A percentile compares a stretch with the other conserved stretches of the same genome.
Evolutionary conservation across 2,797 vertebrate species (phyloP).

Genomic region (Danio choprae): DNA sequence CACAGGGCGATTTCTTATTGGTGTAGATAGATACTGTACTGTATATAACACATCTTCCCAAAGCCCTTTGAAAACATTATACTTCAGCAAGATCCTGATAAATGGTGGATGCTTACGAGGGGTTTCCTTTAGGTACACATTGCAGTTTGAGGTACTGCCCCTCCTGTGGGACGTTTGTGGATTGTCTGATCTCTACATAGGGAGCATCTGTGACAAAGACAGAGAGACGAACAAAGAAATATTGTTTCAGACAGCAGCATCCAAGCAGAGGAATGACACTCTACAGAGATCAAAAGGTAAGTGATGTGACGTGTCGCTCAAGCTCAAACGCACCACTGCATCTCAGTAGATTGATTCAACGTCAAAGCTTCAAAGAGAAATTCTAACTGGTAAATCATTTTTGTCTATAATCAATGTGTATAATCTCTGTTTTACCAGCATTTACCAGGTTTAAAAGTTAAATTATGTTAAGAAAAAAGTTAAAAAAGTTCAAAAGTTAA

Average conservation of each 20-base stretch:
- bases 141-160: slow-evolving; percentile 95
- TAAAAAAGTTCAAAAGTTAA: too few species aligned
- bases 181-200: slow-evolving; percentile 90
- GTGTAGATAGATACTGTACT: background rate
- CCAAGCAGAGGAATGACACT: slow-evolving; percentile 1
- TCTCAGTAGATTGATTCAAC: slow-evolving; percentile 16
- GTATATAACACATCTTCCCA: background rate
- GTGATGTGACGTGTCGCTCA: slow-evolving; percentile 1
- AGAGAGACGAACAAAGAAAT: slow-evolving; percentile 29
- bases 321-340: slow-evolving; percentile 12
- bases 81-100: slow-evolving; percentile 1
- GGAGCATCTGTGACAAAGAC: slow-evolving; percentile 85
- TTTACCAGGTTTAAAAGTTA: background rate
- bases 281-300: slow-evolving; percentile 11
- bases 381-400: background rate
- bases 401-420: slow-evolving; percentile 1
- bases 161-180: slow-evolving; percentile 91
- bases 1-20: slow-evolving; percentile 13
- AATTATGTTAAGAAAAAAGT: too few species aligned
- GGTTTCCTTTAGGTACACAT: slow-evolving; percentile 97
- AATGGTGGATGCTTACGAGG: slow-evolving; percentile 85
- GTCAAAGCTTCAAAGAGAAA: slow-evolving; percentile 32
- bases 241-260: slow-evolving; percentile 19
- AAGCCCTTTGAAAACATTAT: slow-evolving; percentile 10
- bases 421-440: background rate